phyloP scores from a whole-genome alignment of 35 echinoderm and acorn worm species.

The Amphiura filiformis region DNA sequence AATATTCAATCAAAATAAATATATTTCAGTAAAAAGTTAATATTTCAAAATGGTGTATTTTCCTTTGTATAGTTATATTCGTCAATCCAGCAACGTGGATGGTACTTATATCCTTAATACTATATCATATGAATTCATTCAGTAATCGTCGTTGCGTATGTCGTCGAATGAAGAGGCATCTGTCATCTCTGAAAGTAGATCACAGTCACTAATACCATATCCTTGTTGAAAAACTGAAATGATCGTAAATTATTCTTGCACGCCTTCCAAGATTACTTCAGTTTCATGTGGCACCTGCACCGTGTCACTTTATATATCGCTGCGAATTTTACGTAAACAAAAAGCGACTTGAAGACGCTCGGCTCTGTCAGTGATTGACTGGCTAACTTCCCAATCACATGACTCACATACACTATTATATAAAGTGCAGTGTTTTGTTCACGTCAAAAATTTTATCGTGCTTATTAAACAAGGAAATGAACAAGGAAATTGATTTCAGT shows the following conservation, averaged over 20 bases:
- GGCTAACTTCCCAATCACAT: no score
- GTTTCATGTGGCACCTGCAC: no score
- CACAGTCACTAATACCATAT: no score
- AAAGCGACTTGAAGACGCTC: no score
- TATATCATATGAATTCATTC: background rate
- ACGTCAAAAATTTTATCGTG: background rate
- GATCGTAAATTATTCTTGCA: no score
- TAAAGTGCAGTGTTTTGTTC: background rate
- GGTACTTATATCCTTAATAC: background rate
- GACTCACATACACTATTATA: background rate
- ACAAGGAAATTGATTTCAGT: conserved; percentile 11
- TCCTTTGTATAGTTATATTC: background rate
- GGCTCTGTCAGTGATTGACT: no score
- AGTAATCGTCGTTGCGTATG: background rate
- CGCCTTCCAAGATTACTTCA: no score
- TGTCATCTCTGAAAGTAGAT: no score
- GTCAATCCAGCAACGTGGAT: background rate
- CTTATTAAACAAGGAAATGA: background rate
- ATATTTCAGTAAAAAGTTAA: background rate
- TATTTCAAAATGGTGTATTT: background rate
- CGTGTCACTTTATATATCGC: background rate
- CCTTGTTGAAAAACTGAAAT: no score
- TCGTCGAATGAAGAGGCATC: no score
- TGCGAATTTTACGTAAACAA: no score
- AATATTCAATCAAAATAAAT: background rate